Percentiles rank a stretch among this genome's conserved stretches.
phyloP scores from a whole-genome alignment of 2,888 invertebrate genomes.

The Chymomyza amoena region DNA sequence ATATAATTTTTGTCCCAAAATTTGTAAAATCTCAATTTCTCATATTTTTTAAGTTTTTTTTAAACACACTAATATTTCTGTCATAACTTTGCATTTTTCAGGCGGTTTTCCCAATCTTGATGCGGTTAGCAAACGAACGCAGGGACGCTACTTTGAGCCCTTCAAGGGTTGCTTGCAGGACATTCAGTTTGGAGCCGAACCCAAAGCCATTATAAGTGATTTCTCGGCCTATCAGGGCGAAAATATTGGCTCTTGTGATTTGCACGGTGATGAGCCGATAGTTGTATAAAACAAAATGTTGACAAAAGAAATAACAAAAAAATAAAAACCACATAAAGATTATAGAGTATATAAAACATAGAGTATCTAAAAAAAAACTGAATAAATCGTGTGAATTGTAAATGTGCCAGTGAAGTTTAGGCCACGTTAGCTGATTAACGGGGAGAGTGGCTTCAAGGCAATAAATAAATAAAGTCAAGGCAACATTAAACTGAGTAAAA shows the following conservation, averaged over 20 bases:
- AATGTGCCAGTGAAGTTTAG: slow-evolving; percentile 5
- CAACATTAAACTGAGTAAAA: slow-evolving; percentile 46
- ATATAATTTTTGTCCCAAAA: too few relatives aligned
- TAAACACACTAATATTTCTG: too few relatives aligned
- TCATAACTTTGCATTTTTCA: slow-evolving; percentile 51
- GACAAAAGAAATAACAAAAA: slow-evolving; percentile 6
- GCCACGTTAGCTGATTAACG: background rate
- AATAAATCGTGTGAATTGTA: slow-evolving; percentile 38
- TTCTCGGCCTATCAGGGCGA: slow-evolving; percentile 82
- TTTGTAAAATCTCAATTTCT: too few relatives aligned
- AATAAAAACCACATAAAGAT: slow-evolving; percentile 24
- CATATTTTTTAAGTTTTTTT: too few relatives aligned
- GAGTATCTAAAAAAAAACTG: slow-evolving; percentile 46
- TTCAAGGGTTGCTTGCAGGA: slow-evolving; percentile 83
- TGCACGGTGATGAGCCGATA: slow-evolving; percentile 78
- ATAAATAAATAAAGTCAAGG: slow-evolving; percentile 5
- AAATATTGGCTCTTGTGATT: slow-evolving; percentile 81
- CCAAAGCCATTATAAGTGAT: slow-evolving; percentile 78
- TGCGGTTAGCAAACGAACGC: slow-evolving; percentile 78
- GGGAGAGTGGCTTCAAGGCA: background rate
- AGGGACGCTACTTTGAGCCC: slow-evolving; percentile 80
- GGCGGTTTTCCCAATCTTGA: slow-evolving; percentile 81
- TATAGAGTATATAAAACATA: slow-evolving; percentile 44
- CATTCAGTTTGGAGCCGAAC: slow-evolving; percentile 80
- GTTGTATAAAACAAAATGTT: slow-evolving; percentile 66